phyloP scores from a whole-genome alignment of 2,113 vertebrate species.

The Ciconia boyciana region DNA sequence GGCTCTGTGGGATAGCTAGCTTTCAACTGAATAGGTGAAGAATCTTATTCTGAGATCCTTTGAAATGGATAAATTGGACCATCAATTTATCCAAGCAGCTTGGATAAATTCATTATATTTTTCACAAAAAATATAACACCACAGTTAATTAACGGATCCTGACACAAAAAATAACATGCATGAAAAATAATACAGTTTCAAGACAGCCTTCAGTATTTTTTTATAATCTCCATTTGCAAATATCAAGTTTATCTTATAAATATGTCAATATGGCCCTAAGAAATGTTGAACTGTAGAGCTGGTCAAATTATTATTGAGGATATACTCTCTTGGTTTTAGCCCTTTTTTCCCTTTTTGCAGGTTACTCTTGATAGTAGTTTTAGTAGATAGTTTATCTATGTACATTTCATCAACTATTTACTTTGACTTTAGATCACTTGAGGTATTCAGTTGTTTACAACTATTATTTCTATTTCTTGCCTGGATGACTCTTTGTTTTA shows the following conservation, averaged over 20 bases:
- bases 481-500: not conserved
- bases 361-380: not conserved
- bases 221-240: not conserved
- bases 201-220: not conserved
- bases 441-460: not conserved
- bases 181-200: not conserved
- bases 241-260: not conserved
- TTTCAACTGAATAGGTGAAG: conserved; percentile 43
- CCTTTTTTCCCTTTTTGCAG: not conserved
- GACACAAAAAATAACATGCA: not conserved
- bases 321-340: not conserved
- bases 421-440: not conserved
- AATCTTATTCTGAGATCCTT: conserved; percentile 39
- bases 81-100: not conserved
- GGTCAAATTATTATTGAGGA: not conserved
- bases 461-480: not conserved
- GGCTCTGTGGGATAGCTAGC: conserved; percentile 37
- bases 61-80: not conserved
- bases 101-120: conserved; percentile 24
- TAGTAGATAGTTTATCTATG: not conserved
- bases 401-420: not conserved
- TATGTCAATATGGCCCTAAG: not conserved
- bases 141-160: conserved; percentile 19
- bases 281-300: not conserved
- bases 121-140: not conserved